Evolutionary conservation across 2,797 vertebrate species (phyloP).

Genomic region (Danio choprae): DNA sequence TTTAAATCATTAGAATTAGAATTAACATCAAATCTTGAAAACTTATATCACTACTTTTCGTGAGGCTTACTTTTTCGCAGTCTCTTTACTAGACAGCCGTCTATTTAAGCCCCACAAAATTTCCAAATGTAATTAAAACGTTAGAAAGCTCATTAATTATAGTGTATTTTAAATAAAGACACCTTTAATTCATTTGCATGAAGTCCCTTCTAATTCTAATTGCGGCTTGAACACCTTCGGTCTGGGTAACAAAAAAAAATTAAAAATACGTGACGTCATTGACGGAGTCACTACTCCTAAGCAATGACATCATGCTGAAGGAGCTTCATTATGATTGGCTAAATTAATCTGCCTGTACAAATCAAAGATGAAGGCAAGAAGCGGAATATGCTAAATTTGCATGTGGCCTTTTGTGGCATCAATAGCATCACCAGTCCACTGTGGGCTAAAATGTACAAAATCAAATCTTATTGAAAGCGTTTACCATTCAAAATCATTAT

Average conservation of each 20-base stretch:
- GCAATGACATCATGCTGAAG: constrained; percentile 29
- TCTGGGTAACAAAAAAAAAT: not conserved
- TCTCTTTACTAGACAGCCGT: not conserved
- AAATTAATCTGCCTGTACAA: constrained; percentile 14
- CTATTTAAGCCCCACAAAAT: not conserved
- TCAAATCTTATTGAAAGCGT: not conserved
- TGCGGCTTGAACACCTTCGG: not conserved
- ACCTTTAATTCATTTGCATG: not conserved
- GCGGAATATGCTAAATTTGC: not conserved
- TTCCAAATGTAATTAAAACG: not conserved
- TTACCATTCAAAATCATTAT: not conserved
- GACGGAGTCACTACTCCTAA: not conserved
- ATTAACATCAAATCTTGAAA: no score
- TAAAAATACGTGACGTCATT: constrained; percentile 18
- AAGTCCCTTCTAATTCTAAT: not conserved
- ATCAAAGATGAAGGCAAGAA: not conserved
- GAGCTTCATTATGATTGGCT: constrained; percentile 32
- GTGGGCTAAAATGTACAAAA: not conserved
- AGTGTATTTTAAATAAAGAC: no score
- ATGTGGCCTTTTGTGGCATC: not conserved
- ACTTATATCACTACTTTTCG: not conserved
- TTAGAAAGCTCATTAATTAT: not conserved
- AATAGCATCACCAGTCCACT: not conserved
- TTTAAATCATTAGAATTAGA: no score
- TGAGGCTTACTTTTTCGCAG: not conserved